These are phyloP conservation scores for Sceloporus tristichus DNA, from an alignment of 2,113 vertebrate species.

Conservation along the genomic window DNA sequence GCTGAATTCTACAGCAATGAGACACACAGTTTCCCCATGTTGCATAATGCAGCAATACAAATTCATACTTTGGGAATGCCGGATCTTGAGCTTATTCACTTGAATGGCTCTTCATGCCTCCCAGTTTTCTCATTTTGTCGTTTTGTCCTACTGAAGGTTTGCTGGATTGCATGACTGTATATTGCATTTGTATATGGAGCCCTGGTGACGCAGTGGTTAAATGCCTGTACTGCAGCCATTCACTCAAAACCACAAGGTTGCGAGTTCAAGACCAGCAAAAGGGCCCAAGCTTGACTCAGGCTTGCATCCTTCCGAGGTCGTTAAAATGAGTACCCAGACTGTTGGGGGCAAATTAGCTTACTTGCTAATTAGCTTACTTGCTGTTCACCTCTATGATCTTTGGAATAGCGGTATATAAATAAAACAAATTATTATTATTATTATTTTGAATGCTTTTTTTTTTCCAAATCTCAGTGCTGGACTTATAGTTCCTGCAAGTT, in stretches of 20 bases:
- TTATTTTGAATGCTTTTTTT: neutral
- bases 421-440: no score
- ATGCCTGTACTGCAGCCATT: no score
- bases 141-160: neutral
- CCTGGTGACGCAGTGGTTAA: no score
- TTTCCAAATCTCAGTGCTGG: neutral
- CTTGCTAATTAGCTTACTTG: no score
- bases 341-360: no score
- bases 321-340: no score
- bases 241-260: no score
- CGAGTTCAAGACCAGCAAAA: no score
- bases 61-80: constrained; percentile 27
- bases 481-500: constrained; percentile 2
- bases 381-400: no score
- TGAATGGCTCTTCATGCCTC: neutral
- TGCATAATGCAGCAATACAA: neutral
- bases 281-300: no score
- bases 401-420: no score
- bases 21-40: constrained; percentile 28
- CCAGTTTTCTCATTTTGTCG: neutral
- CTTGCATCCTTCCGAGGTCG: no score
- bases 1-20: constrained; percentile 41
- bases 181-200: neutral
- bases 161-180: neutral
- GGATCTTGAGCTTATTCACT: constrained; percentile 3